Conservation (phyloP, 2,113 vertebrate species). For the Colossoma macropomum region DNA sequence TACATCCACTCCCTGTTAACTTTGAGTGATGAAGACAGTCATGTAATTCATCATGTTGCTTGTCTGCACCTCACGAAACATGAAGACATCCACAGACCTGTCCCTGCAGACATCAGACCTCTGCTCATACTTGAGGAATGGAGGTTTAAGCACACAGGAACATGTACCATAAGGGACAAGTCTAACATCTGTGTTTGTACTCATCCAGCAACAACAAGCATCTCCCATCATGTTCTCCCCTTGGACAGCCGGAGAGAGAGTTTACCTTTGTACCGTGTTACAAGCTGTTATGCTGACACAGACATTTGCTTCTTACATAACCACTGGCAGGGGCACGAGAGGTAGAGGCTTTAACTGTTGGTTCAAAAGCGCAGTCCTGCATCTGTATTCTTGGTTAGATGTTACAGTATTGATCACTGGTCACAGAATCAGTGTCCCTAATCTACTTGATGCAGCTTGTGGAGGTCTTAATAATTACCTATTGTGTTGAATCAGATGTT, state of each 20-base stretch:
- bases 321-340: background rate
- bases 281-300: background rate
- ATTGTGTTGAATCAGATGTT: no score
- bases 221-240: conserved; percentile 52
- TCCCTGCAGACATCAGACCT: conserved; percentile 25
- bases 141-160: conserved; percentile 27
- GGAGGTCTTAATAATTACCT: no score
- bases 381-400: background rate
- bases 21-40: background rate
- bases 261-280: conserved; percentile 7
- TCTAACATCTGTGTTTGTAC: conserved; percentile 66
- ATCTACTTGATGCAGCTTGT: no score
- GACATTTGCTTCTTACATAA: conserved; percentile 11
- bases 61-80: conserved; percentile 7
- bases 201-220: conserved; percentile 58
- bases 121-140: conserved; percentile 32
- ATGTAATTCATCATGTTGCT: conserved; percentile 35
- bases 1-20: background rate
- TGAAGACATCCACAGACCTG: conserved; percentile 43
- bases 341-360: background rate
- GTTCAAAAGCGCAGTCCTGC: background rate
- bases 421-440: no score
- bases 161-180: background rate
- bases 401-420: background rate
- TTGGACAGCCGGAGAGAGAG: background rate